Conservation (phyloP, 2,113 vertebrate species). For the Nothoprocta perdicaria region DNA sequence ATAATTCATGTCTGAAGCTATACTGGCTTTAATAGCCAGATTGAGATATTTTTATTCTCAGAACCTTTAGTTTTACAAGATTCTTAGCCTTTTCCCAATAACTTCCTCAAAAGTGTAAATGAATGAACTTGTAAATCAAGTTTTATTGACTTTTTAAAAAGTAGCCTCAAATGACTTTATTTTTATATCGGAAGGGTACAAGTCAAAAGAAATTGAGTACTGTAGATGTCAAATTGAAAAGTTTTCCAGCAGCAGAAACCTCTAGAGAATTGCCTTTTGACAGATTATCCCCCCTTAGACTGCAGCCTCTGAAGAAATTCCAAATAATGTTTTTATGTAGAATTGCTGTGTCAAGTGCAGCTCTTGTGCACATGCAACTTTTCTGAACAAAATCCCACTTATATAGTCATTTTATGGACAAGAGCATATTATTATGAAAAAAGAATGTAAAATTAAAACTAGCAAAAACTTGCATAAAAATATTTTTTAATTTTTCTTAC, state of each 20-base stretch:
- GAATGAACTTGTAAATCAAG: neutral
- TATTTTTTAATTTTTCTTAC: neutral
- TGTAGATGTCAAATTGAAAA: neutral
- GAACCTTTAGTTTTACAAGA: neutral
- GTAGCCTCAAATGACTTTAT: neutral
- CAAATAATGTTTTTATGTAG: neutral
- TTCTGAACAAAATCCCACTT: neutral
- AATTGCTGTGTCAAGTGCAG: neutral
- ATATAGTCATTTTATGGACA: neutral
- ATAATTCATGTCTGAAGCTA: neutral
- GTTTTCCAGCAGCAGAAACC: neutral
- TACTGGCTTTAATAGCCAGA: fast-evolving
- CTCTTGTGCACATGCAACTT: neutral
- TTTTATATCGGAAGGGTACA: neutral
- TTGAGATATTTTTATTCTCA: neutral
- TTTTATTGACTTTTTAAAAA: neutral
- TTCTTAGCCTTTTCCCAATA: neutral
- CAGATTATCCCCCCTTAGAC: neutral
- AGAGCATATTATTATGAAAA: neutral
- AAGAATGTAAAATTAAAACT: neutral
- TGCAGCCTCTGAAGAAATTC: neutral
- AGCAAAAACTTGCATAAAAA: neutral
- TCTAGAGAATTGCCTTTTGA: neutral
- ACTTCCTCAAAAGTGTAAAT: neutral
- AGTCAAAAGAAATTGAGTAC: neutral